Evolutionary conservation across 2,888 invertebrate genomes (phyloP), one percentile per base, ranked within the genome.

Genomic region (Brenthis hecate): DNA sequence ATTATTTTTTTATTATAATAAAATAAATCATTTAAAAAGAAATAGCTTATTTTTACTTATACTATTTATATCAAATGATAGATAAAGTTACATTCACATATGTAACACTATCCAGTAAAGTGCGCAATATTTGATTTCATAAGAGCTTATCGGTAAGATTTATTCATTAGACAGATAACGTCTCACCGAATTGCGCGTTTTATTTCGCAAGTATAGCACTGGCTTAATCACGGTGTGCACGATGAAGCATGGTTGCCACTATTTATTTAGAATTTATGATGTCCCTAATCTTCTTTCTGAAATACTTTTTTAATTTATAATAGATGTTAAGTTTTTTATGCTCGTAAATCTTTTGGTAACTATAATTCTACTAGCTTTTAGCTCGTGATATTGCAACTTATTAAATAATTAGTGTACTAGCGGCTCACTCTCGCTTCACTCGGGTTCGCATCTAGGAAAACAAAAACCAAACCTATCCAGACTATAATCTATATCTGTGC

Each of bases 171-270:
- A 50, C 51, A 61, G 28, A 50, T 36, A n/a, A n/a, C 3, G 16
- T n/a, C 36, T 61, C 13, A 61, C 32, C 61, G 51, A 61, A 36
- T 61, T 61, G 61, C 61, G 75, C 78, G 76, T 70, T 71, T 64
- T 68, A 60, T 68, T 60, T 28, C 62, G 53, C 61, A 56, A 47
- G 65, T 69, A 65, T 69, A 67, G 63, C 64, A 36, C 54, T 16
- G 19, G 66, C 55, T 61, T 66, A 51, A 66, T 55, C 66, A 43
- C 66, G 16, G 55, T 47, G 61, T 61, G 48, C 50, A 60, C 66
- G 56, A 61, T 66, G 61, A 61, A 43, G 61, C 66, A 66, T 56
- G 61, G 66, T 50, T 55, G 66, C 66, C 55, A 50, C 66, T 56
- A 61, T 66, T 55, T 66, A 66, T 61, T 61, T 61, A 23, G 36